Evolutionary conservation across 2,888 invertebrate genomes (phyloP).

Genomic region (Ernsta delagoae): DNA sequence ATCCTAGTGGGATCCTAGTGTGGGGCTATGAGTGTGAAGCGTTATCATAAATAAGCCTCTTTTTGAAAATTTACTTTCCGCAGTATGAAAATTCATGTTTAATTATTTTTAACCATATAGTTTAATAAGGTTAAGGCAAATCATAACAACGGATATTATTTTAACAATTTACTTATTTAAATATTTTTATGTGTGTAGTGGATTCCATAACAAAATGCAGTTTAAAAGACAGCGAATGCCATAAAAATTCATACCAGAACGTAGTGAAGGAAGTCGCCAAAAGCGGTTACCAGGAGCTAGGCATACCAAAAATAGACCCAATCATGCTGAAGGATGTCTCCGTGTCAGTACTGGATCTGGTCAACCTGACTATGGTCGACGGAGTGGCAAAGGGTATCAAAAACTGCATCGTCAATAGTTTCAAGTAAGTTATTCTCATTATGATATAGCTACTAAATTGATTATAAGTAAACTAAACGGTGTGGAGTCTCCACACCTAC

Average conservation of each 20-base stretch:
- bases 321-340: constrained; percentile 48
- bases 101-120: neutral
- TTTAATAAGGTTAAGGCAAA: too few species aligned
- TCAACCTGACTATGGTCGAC: constrained; percentile 52
- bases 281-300: constrained; percentile 51
- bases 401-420: constrained; percentile 52
- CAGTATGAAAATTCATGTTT: too few species aligned
- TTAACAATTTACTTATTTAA: too few species aligned
- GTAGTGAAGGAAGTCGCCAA: constrained; percentile 47
- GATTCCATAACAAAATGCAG: constrained; percentile 54
- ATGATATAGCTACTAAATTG: too few species aligned
- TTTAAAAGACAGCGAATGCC: constrained; percentile 51
- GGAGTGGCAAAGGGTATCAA: constrained; percentile 55
- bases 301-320: constrained; percentile 57
- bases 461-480: too few species aligned
- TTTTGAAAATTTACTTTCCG: too few species aligned
- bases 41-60: too few species aligned
- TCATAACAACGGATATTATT: too few species aligned
- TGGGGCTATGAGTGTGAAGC: too few species aligned
- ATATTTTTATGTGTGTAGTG: constrained; percentile 47
- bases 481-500: too few species aligned
- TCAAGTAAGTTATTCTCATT: constrained; percentile 44
- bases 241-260: constrained; percentile 45
- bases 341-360: constrained; percentile 47
- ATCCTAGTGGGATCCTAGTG: too few species aligned